phyloP scores from a whole-genome alignment of 2,113 vertebrate species.

The Chunga burmeisteri region DNA sequence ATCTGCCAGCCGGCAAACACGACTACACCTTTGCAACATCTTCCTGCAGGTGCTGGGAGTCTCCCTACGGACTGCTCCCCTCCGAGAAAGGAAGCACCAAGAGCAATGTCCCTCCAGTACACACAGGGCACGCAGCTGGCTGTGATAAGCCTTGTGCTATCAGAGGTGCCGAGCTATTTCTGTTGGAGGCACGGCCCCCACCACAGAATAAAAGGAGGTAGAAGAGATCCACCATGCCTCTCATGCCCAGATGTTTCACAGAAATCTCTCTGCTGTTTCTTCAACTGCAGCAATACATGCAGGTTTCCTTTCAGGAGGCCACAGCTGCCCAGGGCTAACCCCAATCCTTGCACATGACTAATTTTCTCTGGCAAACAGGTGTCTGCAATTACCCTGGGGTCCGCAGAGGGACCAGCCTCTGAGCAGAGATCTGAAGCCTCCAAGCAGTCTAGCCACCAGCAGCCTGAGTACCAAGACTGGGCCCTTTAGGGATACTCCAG shows the following conservation, averaged over 20 bases:
- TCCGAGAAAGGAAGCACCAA: not conserved
- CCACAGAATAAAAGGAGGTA: not conserved
- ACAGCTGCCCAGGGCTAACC: not conserved
- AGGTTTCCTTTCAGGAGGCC: not conserved
- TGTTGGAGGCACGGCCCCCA: not conserved
- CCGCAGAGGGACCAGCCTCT: not conserved
- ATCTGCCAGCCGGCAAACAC: not conserved
- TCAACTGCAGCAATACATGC: not conserved
- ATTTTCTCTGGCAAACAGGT: not conserved
- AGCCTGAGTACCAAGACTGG: not conserved
- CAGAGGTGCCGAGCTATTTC: not conserved
- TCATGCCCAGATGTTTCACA: not conserved
- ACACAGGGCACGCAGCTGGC: accelerated
- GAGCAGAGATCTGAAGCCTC: not conserved
- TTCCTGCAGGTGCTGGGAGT: not conserved
- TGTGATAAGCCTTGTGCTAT: accelerated
- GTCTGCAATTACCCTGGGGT: not conserved
- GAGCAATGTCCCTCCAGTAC: not conserved
- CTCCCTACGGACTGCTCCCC: not conserved
- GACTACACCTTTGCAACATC: not conserved
- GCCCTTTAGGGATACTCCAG: not conserved
- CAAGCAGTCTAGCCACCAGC: not conserved
- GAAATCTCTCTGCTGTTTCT: not conserved
- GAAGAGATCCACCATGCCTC: not conserved
- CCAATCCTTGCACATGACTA: not conserved